Conservation (phyloP, 2,113 vertebrate genomes). For the Stercorarius parasiticus region DNA sequence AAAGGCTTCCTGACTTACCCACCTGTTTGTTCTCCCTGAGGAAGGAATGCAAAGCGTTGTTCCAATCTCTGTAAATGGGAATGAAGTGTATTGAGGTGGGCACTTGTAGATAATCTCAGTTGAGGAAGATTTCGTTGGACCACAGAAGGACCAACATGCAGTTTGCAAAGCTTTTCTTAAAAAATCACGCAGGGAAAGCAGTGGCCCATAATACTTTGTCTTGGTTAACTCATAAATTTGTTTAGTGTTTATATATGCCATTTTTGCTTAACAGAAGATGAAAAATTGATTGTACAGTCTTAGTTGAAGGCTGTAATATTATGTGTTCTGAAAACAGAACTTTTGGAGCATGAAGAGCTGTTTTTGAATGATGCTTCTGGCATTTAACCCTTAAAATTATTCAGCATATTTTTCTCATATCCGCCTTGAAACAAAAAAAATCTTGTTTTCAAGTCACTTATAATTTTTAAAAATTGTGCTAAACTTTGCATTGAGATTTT, state of each 20-base stretch:
- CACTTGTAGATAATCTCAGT: background rate
- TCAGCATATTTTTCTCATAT: background rate
- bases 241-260: background rate
- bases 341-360: background rate
- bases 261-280: background rate
- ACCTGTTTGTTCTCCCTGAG: background rate
- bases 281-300: background rate
- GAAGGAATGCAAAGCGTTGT: background rate
- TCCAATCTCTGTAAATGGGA: background rate
- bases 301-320: background rate
- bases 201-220: background rate
- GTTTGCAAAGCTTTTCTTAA: background rate
- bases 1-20: background rate
- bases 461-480: background rate
- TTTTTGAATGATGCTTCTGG: background rate
- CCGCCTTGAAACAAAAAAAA: background rate
- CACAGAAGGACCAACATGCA: accelerated
- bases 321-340: background rate
- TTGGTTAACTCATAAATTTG: background rate
- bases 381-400: background rate
- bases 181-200: background rate
- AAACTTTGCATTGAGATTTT: background rate
- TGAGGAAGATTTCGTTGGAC: background rate
- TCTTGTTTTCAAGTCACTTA: background rate
- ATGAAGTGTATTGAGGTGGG: background rate